These are phyloP conservation scores for Cheilosia grossa DNA, from an alignment of 2,888 invertebrate species.

Conservation along the genomic window DNA sequence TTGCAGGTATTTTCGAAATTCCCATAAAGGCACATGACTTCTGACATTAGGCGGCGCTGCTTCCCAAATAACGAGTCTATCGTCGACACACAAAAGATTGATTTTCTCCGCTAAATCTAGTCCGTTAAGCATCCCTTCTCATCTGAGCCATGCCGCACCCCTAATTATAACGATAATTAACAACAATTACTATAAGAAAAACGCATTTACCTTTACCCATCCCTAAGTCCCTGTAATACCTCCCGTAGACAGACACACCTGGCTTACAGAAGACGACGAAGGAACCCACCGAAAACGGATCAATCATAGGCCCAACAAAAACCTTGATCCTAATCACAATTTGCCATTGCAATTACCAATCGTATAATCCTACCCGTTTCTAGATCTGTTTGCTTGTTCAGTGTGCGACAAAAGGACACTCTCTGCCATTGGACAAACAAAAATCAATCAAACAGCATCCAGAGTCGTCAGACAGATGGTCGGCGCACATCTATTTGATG, in stretches of 20 bases:
- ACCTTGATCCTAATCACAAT: slow-evolving; percentile 65
- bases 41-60: too few species aligned
- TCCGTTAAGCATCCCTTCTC: too few species aligned
- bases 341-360: slow-evolving; percentile 67
- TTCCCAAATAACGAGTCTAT: too few species aligned
- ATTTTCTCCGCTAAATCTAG: too few species aligned
- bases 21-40: too few species aligned
- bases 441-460: slow-evolving; percentile 54
- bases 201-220: not conserved
- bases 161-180: slow-evolving; percentile 43
- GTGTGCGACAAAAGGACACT: slow-evolving; percentile 55
- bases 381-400: slow-evolving; percentile 36
- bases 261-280: slow-evolving; percentile 23
- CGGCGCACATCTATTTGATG: slow-evolving; percentile 15
- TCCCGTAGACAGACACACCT: slow-evolving; percentile 36
- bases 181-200: slow-evolving; percentile 29
- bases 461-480: slow-evolving; percentile 35
- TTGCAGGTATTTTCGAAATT: too few species aligned
- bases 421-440: slow-evolving; percentile 47
- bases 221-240: not conserved
- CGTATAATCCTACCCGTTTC: slow-evolving; percentile 44
- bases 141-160: not conserved
- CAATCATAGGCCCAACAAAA: slow-evolving; percentile 62
- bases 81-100: too few species aligned
- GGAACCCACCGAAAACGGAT: slow-evolving; percentile 41